Percentiles rank a stretch among this genome's conserved stretches.
phyloP scores from a whole-genome alignment of 2,888 invertebrate genomes.

The Merodon equestris region DNA sequence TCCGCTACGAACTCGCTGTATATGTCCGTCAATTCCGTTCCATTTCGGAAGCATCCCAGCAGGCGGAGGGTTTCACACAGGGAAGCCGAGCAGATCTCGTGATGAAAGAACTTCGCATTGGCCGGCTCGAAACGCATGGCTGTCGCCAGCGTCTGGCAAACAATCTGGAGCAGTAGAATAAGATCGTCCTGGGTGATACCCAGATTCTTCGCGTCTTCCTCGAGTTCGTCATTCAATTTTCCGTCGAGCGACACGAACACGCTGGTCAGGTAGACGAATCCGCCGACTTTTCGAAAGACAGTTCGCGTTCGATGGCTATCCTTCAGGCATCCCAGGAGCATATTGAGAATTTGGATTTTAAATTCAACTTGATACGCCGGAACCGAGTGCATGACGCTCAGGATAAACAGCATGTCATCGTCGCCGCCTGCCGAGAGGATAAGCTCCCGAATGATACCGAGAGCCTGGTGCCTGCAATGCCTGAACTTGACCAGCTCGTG shows the following conservation, averaged over 20 bases:
- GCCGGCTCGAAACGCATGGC: constrained; percentile 99
- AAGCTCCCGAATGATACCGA: constrained; percentile 92
- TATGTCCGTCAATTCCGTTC: constrained; percentile 79
- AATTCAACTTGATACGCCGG: constrained; percentile 88
- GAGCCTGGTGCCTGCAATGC: constrained; percentile 89
- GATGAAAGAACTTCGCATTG: constrained; percentile 98
- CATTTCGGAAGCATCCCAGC: constrained; percentile 91
- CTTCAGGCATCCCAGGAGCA: constrained; percentile 91
- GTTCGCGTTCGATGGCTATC: constrained; percentile 98
- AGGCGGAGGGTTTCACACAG: constrained; percentile 94
- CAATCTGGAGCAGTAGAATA: constrained; percentile 89
- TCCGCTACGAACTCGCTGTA: constrained; percentile 74
- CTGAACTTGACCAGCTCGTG: constrained; percentile 92
- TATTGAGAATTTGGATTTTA: constrained; percentile 94
- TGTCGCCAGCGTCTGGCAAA: constrained; percentile 96
- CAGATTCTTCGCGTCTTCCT: constrained; percentile 71
- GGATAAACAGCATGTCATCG: constrained; percentile 95
- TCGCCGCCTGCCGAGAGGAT: constrained; percentile 95
- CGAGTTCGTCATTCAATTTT: constrained; percentile 81
- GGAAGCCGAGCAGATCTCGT: constrained; percentile 96
- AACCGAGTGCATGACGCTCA: constrained; percentile 95
- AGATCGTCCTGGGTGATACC: constrained; percentile 81
- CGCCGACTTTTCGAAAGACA: constrained; percentile 98
- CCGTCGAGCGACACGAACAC: constrained; percentile 95
- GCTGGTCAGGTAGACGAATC: constrained; percentile 98